Evolutionary conservation across 2,888 invertebrate genomes (phyloP), one percentile per base, ranked within the genome.

Genomic region (Cataglyphis cursor): DNA sequence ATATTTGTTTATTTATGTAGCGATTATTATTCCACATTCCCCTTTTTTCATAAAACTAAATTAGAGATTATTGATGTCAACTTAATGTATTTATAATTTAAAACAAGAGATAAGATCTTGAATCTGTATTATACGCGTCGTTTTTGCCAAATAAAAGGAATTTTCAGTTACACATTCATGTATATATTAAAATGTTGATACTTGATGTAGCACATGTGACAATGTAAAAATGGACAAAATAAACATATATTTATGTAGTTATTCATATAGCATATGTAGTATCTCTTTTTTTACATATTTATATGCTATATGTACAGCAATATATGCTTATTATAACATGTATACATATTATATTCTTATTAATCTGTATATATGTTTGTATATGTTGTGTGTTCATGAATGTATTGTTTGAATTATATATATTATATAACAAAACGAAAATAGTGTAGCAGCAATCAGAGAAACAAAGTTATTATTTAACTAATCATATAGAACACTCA

Each of bases 31-130:
- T 90, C 73, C 48, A 82, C 84, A 83, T 59, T 85, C 59, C 18
- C n/a, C 61, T 81, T 74, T 74, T 84, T 83, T 83, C 85, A 91
- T 90, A 91, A 90, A 87, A 91, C 84, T 91, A 91, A 90, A 90
- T 87, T 92, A 92, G 0, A 31, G 86, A 88, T 91, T 91, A 92
- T 88, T 59, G 59, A 2, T 72, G 75, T 90, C 87, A 91, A 91
- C 89, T 91, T 92, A 91, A 91, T 87, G 62, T 91, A 87, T 87
- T 44, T 38, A 4, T 44, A 44, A 48, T 24, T 24, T 6, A 48
- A 82, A 88, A 91, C 83, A 82, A 83, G 72, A 64, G 38, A 59
- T 75, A 6, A 75, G 85, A 89, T 83, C 82, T 84, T 87, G 78
- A 82, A 72, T 54, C 85, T 65, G 59, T 41, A 15, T 81, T 41